phyloP scores from a whole-genome alignment of 2,113 vertebrate species.

The Paracanthobrama guichenoti region DNA sequence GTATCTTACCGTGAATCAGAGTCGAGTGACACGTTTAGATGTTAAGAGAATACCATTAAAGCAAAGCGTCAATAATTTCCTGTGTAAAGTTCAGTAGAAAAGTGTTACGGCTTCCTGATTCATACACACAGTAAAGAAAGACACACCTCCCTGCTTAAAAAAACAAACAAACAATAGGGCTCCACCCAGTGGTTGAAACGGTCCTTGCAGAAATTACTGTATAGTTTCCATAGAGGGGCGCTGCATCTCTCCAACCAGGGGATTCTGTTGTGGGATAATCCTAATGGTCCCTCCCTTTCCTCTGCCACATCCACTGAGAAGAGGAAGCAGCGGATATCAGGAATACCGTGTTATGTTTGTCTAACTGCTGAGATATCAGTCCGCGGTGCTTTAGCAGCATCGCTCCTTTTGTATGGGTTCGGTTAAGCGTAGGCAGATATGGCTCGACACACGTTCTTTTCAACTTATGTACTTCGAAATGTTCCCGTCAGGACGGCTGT shows the following conservation, averaged over 20 bases:
- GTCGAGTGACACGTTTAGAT: neutral
- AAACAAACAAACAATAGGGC: neutral
- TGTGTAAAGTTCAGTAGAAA: neutral
- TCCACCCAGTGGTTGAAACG: neutral
- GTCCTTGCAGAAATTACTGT: no score
- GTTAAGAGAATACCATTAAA: neutral
- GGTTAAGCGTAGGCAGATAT: neutral
- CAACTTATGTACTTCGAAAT: neutral
- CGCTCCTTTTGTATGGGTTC: neutral
- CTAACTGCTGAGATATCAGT: neutral
- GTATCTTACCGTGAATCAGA: neutral
- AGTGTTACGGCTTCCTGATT: neutral
- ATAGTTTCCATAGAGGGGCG: neutral
- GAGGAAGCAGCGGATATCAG: neutral
- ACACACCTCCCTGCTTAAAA: neutral
- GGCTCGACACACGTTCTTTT: constrained; percentile 11
- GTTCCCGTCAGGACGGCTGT: constrained; percentile 29
- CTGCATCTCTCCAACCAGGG: neutral
- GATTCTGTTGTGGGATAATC: neutral
- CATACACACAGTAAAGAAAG: neutral
- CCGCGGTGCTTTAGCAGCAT: neutral
- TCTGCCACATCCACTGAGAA: neutral
- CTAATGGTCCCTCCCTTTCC: neutral
- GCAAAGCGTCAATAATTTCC: no score
- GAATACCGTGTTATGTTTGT: neutral